Percentiles rank a stretch among this genome's conserved stretches.
Evolutionary conservation across 2,797 vertebrate species (phyloP).

Genomic region (Parotocinclus haroldoi): DNA sequence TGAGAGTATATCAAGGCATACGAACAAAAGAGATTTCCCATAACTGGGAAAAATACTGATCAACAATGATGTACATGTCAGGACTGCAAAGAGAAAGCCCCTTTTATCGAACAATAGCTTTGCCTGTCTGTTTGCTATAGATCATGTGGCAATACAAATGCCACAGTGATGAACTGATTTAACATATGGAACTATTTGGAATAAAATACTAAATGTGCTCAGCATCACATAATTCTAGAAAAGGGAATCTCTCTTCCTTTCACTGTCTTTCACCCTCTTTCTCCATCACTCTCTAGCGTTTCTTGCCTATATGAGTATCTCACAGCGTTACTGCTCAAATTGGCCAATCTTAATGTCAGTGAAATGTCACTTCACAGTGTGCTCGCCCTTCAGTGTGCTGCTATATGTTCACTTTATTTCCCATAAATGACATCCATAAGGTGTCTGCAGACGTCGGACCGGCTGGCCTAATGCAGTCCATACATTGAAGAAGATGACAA

Average conservation of each 20-base stretch:
- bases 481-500: constrained; percentile 14
- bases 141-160: too few species aligned
- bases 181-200: too few species aligned
- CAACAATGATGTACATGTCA: too few species aligned
- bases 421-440: constrained; percentile 70
- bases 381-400: constrained; percentile 71
- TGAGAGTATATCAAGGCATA: too few species aligned
- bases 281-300: constrained; percentile 52
- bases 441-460: constrained; percentile 57
- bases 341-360: constrained; percentile 82
- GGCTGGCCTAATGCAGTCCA: constrained; percentile 53
- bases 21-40: too few species aligned
- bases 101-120: too few species aligned
- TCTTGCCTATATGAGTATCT: constrained; percentile 62
- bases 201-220: too few species aligned
- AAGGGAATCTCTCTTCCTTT: constrained; percentile 24
- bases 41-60: too few species aligned
- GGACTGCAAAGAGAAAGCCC: too few species aligned
- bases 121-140: too few species aligned
- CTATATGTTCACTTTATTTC: constrained; percentile 72
- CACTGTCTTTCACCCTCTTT: constrained; percentile 41
- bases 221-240: constrained; percentile 2
- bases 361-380: constrained; percentile 77
- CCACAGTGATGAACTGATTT: too few species aligned
- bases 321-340: constrained; percentile 71